Evolutionary conservation across 64 coral and sea anemone genomes (phyloP), one percentile per base, ranked within the genome.

Genomic region (Dendronephthya gigantea): DNA sequence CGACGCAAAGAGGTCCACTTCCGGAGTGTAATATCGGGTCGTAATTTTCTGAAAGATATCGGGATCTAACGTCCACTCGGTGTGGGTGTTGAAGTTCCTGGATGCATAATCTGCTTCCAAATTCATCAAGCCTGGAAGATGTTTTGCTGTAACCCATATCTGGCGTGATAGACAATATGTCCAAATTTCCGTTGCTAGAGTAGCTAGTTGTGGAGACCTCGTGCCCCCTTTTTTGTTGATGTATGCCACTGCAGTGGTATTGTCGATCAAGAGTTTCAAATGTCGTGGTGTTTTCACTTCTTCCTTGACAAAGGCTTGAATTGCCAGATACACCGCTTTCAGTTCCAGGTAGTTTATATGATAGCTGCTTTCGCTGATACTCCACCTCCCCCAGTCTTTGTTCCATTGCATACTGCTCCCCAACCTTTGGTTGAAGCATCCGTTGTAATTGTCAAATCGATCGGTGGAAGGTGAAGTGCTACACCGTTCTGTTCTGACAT

Each of bases 201-300:
- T 17, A n/a, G 62, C 85, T 43, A 90, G 29, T 13, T 45, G 11
- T 9, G 41, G 39, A 35, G 84, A 90, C 25, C 32, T 65, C 37
- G 89, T 90, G 28, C 84, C 84, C 39, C 74, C 89, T 39, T 40
- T 55, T 19, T 82, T 86, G 79, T 90, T 90, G 19, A 90, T 70
- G n/a, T n/a, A n/a, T n/a, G n/a, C n/a, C n/a, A n/a, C n/a, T n/a
- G n/a, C n/a, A n/a, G n/a, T n/a, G n/a, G 59, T 59, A 23, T 90
- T 90, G 88, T 90, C 89, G 83, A 90, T 90, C 50, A 68, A 40
- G 17, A 90, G 84, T 82, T 82, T 70, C 16, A 90, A 45, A 83
- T 90, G 88, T 25, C 27, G 82, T 33, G 88, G 88, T 32, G 48
- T 50, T 23, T 48, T 31, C 32, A 38, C 35, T 9, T 69, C 31